Base-by-base conservation (phyloP, 2,113 vertebrate genomes). In the Coptodon rendalli region DNA sequence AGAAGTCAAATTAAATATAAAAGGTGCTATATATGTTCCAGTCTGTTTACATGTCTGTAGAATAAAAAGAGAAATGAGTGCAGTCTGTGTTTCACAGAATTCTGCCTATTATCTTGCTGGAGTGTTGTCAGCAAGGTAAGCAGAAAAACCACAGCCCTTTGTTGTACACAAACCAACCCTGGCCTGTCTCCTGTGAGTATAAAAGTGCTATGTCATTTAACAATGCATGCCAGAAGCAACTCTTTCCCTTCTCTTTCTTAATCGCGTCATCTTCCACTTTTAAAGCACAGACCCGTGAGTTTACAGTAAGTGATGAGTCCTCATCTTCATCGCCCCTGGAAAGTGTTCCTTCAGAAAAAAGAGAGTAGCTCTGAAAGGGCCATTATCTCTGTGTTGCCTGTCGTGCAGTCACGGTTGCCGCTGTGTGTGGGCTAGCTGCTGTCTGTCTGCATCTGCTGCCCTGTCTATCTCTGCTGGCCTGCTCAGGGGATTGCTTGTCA, bases 381-480 rank as follows among this genome's bases (percentile, higher is more conserved):
- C 61, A 31, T 85, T 68, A 82, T 85, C 22, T 73, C 68, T 45
- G 48, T 16, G 43, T 48, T 54, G 82, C 82, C 36, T 84, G 76
- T 81, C 13, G 10, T 87, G 29, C 56, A 31, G 78, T 78, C 73
- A 34, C 5, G 4, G 81, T 43, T 79, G 12, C 57, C 10, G 5
- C 45, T 5, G 13, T 61, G 80, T 87, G 86, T 59, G 68, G 86
- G 68, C 80, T 24, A 17, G 83, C 80, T 52, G 56, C 71, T 56
- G 86, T 87, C 89, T 85, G 86, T 84, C 86, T 79, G 79, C 78
- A 85, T 81, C 78, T 90, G 85, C 85, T 57, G 36, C 6, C 53
- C 53, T 81, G 81, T 89, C 84, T 68, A 16, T 89, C 85, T 87
- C 17, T 73, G 81, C 76, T 57, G 88, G 80, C 48, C 76, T 36